Percentiles rank a stretch among this genome's conserved stretches.
phyloP scores from a whole-genome alignment of 2,113 vertebrate species.

The Mola mola region DNA sequence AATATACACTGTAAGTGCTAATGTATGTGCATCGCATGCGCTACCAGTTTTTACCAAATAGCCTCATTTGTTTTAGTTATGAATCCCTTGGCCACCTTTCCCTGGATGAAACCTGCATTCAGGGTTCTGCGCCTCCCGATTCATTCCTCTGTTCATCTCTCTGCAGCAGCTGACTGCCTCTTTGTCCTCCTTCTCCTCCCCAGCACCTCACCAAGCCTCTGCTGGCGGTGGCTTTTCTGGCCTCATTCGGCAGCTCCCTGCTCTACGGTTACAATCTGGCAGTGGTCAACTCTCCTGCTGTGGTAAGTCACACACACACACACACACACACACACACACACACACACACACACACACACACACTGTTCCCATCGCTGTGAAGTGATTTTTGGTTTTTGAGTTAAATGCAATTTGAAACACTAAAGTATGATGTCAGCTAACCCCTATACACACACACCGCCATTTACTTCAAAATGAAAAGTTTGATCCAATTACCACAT shows the following conservation, averaged over 20 bases:
- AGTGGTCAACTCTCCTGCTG: conserved; percentile 89
- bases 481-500: too few relatives aligned
- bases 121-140: background rate
- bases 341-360: conserved; percentile 2
- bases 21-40: too few relatives aligned
- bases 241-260: conserved; percentile 93
- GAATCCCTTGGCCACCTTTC: background rate
- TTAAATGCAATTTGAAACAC: too few relatives aligned
- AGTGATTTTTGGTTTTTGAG: too few relatives aligned
- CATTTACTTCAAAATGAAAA: too few relatives aligned
- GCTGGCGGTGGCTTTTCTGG: conserved; percentile 86
- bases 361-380: background rate
- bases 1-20: too few relatives aligned
- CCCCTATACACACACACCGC: background rate
- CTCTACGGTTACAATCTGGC: conserved; percentile 94
- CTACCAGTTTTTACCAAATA: too few relatives aligned
- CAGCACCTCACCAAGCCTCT: conserved; percentile 86
- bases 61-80: too few relatives aligned
- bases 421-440: too few relatives aligned
- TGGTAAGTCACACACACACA: conserved; percentile 74
- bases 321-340: conserved; percentile 15
- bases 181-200: too few relatives aligned
- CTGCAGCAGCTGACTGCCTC: conserved; percentile 70
- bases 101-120: background rate
- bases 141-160: background rate